Evolutionary conservation across 2,888 invertebrate genomes (phyloP).

Genomic region (Ptilodon capucinus): DNA sequence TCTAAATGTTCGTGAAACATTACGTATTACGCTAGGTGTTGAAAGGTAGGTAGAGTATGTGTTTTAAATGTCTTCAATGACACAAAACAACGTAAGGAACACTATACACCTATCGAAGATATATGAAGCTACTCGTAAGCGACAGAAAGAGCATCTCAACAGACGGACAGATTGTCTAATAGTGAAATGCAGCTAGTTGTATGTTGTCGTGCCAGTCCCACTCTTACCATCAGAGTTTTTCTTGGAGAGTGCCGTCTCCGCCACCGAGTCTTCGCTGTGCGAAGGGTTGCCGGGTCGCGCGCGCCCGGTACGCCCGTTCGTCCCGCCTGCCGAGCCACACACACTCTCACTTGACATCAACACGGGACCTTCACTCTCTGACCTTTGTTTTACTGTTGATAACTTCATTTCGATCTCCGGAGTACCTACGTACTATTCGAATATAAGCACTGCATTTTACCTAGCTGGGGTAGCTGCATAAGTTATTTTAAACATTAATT

Average conservation of each 20-base stretch:
- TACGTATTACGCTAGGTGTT: conserved; percentile 32
- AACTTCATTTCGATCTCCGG: background rate
- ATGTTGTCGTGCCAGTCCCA: conserved; percentile 38
- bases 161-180: conserved; percentile 55
- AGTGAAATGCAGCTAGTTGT: conserved; percentile 49
- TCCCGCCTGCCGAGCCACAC: conserved; percentile 77
- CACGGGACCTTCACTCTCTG: conserved; percentile 40
- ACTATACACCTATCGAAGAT: conserved; percentile 45
- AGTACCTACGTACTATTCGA: background rate
- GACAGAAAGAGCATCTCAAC: conserved; percentile 63
- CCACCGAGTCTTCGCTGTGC: conserved; percentile 91
- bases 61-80: conserved; percentile 27
- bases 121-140: conserved; percentile 58
- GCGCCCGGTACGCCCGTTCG: conserved; percentile 66
- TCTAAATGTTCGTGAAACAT: conserved; percentile 38
- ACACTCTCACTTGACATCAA: conserved; percentile 74
- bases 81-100: conserved; percentile 40
- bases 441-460: too few species aligned
- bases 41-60: conserved; percentile 37
- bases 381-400: conserved; percentile 1
- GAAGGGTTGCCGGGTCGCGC: conserved; percentile 83
- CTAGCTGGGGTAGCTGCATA: too few species aligned
- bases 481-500: too few species aligned
- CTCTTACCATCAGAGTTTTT: conserved; percentile 92
- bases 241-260: conserved; percentile 90